Evolutionary conservation across 1,140 invertebrate species (phyloP), one percentile per base, ranked within the genome.

Genomic region (Charaxes varanes): DNA sequence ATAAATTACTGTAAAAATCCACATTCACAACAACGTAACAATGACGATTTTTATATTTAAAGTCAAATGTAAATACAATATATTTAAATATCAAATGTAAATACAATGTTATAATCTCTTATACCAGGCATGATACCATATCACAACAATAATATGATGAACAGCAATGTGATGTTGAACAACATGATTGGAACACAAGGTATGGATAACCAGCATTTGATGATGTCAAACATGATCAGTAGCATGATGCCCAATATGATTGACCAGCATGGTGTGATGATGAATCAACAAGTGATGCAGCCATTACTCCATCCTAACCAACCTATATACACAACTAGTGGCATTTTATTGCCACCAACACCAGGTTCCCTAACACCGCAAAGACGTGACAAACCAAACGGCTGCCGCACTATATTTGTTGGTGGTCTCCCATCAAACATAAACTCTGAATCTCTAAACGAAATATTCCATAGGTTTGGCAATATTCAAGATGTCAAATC

Each of bases 381-480:
- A 0, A 93, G 93, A 2, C 81, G 93, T 31, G 94, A 96, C 62
- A 86, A 91, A 26, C 96, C 95, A 1, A 91, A 90, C 4, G 96
- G 96, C 1, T 98, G 96, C 73, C 87, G 93, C 31, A 97, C 96
- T 0, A 91, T 97, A n/a, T 97, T 97, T 82, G 93, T 97, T 13
- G 95, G 96, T 26, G 95, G 95, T 11, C 76, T 97, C 16, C 95
- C 95, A 0, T 93, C 95, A 71, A 95, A 94, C 57, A 89, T 93
- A 2, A 88, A 88, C 18, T 93, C 96, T 82, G 91, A 92, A 27
- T 91, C 94, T 34, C 89, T 97, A 32, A 88, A 88, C 48, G 95
- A 97, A 79, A 91, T 97, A 41, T 79, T 79, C 83, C 55, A 68
- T 10, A 85, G 90, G 2, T 97, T 94, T 82, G 96, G 96, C 2